Base-by-base conservation (phyloP, 2,888 invertebrate genomes). In the Ochropleura plecta region DNA sequence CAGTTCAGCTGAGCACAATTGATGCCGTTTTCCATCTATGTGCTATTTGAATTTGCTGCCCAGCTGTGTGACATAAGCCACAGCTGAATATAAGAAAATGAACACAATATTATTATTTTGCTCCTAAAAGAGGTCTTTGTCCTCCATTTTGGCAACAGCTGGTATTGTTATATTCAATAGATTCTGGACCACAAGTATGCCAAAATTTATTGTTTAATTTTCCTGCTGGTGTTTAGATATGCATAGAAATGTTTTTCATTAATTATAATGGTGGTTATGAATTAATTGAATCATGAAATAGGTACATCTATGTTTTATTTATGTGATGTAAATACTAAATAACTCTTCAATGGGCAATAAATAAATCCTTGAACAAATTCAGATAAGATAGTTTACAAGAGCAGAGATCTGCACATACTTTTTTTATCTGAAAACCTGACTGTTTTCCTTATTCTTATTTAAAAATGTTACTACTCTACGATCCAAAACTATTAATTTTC, bases 341-440 rank as follows among this genome's bases (percentile, higher is more conserved):
- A 44, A 59, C 44, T 65, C 20, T 71, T 51, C 5, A 70, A 70
- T 51, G 40, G 51, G 12, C 5, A 20, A 2, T 70, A 3, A 46
- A 64, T 59, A 8, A 59, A 63, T 48, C 46, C 57, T 53, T 65
- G 46, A 51, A 49, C 30, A 42, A 20, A 53, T 18, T 8, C n/a
- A 65, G 77, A 65, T 77, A 77, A 77, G 60, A 65, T 55, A 76
- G 77, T 53, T 42, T 44, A 14, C 30, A 20, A 20, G n/a, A 63
- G 6, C 12, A 40, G n/a, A 70, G 44, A 76, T 76, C 20, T 46
- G 16, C 10, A 55, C 18, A 57, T 46, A 48, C 14, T 20, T 74
- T 51, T 49, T 63, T 57, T 73, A 62, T 63, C 44, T 5, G 2
- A 46, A 18, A 16, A 12, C 0, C 18, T 8, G 3, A 1, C 9